phyloP scores from a whole-genome alignment of 2,113 vertebrate species.

The Microcebus jonahi region DNA sequence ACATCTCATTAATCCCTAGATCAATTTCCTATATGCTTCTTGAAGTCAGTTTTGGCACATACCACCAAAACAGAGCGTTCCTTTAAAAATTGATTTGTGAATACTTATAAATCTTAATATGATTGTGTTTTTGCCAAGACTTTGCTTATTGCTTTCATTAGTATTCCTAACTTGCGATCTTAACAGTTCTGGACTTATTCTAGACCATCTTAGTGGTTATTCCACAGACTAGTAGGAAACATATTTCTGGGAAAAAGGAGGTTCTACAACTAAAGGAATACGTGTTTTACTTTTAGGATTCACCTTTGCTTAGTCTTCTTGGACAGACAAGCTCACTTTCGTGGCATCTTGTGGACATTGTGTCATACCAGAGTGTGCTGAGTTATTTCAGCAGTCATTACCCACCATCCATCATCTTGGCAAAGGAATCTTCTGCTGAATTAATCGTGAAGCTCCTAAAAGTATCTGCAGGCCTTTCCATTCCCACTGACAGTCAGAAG shows the following conservation, averaged over 20 bases:
- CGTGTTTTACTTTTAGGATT: slow-evolving; percentile 87
- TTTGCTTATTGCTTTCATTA: not conserved
- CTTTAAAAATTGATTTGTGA: slow-evolving; percentile 41
- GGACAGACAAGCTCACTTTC: slow-evolving; percentile 94
- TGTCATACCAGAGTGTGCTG: slow-evolving; percentile 93
- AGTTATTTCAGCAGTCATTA: slow-evolving; percentile 95
- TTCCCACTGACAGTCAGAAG: slow-evolving; percentile 82
- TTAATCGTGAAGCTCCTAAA: slow-evolving; percentile 92
- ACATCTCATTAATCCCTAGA: not conserved
- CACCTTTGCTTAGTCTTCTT: slow-evolving; percentile 92
- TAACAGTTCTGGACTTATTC: not conserved
- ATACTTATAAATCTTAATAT: not conserved
- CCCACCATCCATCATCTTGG: slow-evolving; percentile 91
- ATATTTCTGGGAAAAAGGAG: not conserved
- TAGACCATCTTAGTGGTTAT: not conserved
- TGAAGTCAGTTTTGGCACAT: not conserved
- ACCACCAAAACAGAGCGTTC: not conserved
- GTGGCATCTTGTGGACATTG: slow-evolving; percentile 93
- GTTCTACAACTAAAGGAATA: not conserved
- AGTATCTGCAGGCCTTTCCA: slow-evolving; percentile 92
- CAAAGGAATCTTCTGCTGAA: slow-evolving; percentile 87
- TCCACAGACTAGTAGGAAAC: not conserved
- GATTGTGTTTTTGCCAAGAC: slow-evolving; percentile 14
- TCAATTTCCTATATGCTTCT: not conserved
- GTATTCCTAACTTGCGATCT: not conserved